Evolutionary conservation across 2,797 vertebrate species (phyloP).

Genomic region (Hybognathus amarus): DNA sequence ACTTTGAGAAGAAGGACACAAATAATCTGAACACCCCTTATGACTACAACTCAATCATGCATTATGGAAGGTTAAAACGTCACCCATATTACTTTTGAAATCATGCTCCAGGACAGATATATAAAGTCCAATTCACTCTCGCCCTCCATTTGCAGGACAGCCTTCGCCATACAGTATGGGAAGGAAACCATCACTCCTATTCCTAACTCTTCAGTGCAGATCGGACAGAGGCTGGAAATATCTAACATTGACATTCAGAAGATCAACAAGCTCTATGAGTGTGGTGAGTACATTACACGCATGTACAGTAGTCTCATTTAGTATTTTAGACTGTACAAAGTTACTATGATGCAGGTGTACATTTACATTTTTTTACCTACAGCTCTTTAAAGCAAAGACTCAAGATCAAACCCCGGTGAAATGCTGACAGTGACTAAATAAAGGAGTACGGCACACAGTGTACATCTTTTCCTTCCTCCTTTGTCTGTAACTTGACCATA

Average conservation of each 20-base stretch:
- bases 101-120: slow-evolving; percentile 45
- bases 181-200: slow-evolving; percentile 34
- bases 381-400: slow-evolving; percentile 22
- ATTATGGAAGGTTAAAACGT: slow-evolving; percentile 73
- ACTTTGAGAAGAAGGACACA: slow-evolving; percentile 72
- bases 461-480: background rate
- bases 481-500: slow-evolving; percentile 8
- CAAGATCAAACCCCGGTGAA: background rate
- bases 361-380: background rate
- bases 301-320: background rate
- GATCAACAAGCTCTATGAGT: slow-evolving; percentile 51
- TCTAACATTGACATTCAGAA: slow-evolving; percentile 43
- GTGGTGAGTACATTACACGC: slow-evolving; percentile 43
- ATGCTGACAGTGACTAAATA: background rate
- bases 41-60: slow-evolving; percentile 78
- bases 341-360: no score
- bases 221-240: slow-evolving; percentile 42
- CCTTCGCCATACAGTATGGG: slow-evolving; percentile 14
- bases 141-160: slow-evolving; percentile 28
- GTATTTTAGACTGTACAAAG: background rate
- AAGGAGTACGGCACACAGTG: background rate
- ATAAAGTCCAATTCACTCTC: slow-evolving; percentile 36
- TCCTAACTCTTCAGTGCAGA: slow-evolving; percentile 33
- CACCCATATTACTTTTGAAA: slow-evolving; percentile 43
- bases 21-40: slow-evolving; percentile 71